These are phyloP conservation scores for Monomorium pharaonis DNA, from an alignment of 1,140 invertebrate genomes.

Conservation along the genomic window DNA sequence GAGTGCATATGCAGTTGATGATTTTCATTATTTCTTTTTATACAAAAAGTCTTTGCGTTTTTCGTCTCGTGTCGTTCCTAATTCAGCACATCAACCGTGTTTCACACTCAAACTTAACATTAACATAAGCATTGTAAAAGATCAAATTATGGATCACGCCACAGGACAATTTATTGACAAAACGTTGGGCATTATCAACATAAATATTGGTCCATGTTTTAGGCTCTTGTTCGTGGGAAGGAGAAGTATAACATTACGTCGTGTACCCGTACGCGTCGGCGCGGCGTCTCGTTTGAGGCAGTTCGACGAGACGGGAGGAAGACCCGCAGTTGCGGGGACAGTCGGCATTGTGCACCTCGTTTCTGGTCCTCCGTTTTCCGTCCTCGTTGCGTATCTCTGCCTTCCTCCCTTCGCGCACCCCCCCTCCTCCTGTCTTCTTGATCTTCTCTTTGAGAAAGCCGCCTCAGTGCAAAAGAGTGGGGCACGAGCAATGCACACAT, in stretches of 20 bases:
- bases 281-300: constrained; percentile 19
- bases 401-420: constrained; percentile 21
- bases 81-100: background rate
- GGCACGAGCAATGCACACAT: constrained; percentile 42
- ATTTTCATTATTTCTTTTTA: background rate
- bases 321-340: constrained; percentile 51
- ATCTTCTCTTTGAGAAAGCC: constrained; percentile 73
- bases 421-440: no score
- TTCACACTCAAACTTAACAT: background rate
- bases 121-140: background rate
- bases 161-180: background rate
- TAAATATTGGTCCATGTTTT: background rate
- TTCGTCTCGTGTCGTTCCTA: background rate
- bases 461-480: constrained; percentile 36
- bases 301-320: constrained; percentile 61
- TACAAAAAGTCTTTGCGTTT: background rate
- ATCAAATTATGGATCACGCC: background rate
- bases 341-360: constrained; percentile 71
- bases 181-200: background rate
- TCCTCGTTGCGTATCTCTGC: background rate
- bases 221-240: background rate
- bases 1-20: background rate
- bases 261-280: background rate
- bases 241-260: background rate
- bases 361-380: constrained; percentile 11